Conservation (phyloP, 2,113 vertebrate species). For the Acrocephalus kingi region DNA sequence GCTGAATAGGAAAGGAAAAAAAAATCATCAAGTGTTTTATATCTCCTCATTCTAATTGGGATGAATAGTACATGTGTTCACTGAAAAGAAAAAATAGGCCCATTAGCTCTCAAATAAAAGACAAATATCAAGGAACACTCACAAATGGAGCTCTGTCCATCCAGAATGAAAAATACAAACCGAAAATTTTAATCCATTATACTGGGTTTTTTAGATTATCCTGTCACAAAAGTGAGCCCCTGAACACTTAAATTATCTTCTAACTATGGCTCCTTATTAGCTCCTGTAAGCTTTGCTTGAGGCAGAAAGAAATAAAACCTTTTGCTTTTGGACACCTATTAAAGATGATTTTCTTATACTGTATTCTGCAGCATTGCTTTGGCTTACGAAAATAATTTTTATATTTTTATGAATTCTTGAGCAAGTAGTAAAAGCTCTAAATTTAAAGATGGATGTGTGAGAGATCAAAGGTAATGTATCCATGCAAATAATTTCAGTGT, state of each 20-base stretch:
- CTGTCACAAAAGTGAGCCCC: neutral
- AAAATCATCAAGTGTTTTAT: neutral
- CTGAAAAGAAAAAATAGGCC: slow-evolving; percentile 43
- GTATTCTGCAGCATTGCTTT: neutral
- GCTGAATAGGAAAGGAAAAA: neutral
- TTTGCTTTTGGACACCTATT: neutral
- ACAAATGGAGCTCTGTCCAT: slow-evolving; percentile 10
- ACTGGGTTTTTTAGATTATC: neutral
- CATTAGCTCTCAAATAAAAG: slow-evolving; percentile 33
- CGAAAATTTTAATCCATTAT: neutral
- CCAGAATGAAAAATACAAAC: neutral
- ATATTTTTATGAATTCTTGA: neutral
- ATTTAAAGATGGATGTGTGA: neutral
- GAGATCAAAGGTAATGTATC: neutral
- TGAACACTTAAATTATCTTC: neutral
- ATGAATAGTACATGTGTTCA: slow-evolving; percentile 34
- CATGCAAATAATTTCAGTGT: neutral
- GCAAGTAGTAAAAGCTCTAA: neutral
- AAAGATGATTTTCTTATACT: neutral
- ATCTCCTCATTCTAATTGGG: slow-evolving; percentile 34
- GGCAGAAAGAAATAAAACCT: neutral
- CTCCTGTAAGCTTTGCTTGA: neutral
- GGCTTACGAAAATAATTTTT: neutral
- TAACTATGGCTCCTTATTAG: neutral
- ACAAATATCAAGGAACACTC: slow-evolving; percentile 22